These are phyloP conservation scores for Tetragonula clypearis DNA, from an alignment of 1,140 invertebrate genomes.

Conservation along the genomic window DNA sequence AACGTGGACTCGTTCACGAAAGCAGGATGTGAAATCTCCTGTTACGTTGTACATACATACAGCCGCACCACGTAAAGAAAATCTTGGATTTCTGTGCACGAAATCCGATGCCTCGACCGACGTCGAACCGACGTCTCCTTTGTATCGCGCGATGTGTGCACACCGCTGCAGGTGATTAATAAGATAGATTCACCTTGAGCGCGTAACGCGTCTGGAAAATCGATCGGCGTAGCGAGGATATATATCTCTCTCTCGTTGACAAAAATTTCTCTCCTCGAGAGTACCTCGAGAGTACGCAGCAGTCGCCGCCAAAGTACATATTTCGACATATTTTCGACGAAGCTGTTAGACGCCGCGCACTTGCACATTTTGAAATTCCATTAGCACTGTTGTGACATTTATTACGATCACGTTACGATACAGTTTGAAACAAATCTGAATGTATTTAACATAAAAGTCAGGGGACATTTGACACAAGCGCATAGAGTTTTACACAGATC, in stretches of 20 bases:
- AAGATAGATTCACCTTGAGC: slow-evolving; percentile 37
- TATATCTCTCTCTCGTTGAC: not conserved
- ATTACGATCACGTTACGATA: too few relatives aligned
- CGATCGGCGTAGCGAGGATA: not conserved
- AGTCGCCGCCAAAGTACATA: too few relatives aligned
- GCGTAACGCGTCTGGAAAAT: slow-evolving; percentile 3
- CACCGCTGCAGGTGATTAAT: slow-evolving; percentile 34
- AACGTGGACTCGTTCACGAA: slow-evolving; percentile 31
- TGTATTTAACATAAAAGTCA: too few relatives aligned
- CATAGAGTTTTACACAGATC: too few relatives aligned
- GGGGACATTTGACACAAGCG: too few relatives aligned
- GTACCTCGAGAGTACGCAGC: too few relatives aligned
- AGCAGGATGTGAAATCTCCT: slow-evolving; percentile 65
- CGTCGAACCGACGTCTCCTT: slow-evolving; percentile 2
- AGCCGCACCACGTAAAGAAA: slow-evolving; percentile 51
- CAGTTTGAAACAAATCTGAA: too few relatives aligned
- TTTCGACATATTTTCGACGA: too few relatives aligned
- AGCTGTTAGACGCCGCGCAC: too few relatives aligned
- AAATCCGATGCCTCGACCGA: slow-evolving; percentile 53
- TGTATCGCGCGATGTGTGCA: not conserved
- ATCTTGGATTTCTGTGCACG: slow-evolving; percentile 53
- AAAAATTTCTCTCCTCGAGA: not conserved
- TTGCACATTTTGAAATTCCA: too few relatives aligned
- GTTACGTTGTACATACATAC: slow-evolving; percentile 44
- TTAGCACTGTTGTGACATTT: too few relatives aligned